A percentile compares a stretch with the other conserved stretches of the same genome.
phyloP scores from a whole-genome alignment of 2,888 invertebrate genomes.

The Thecocarcelia acutangulata region DNA sequence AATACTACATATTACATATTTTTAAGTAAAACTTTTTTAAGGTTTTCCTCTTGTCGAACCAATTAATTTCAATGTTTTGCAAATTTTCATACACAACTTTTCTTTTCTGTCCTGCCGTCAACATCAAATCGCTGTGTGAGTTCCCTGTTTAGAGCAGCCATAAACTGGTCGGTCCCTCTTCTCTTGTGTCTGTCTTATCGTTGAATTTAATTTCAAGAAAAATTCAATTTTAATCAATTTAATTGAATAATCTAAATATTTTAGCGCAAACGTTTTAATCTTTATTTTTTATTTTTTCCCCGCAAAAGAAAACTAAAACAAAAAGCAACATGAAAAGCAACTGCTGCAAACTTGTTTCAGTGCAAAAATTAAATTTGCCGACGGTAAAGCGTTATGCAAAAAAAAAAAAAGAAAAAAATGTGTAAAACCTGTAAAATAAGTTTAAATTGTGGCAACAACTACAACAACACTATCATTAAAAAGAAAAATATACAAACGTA shows the following conservation, averaged over 20 bases:
- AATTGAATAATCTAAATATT: slow-evolving; percentile 67
- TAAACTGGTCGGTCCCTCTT: slow-evolving; percentile 10
- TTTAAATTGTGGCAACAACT: slow-evolving; percentile 35
- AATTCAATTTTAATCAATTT: slow-evolving; percentile 66
- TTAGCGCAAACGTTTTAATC: slow-evolving; percentile 62
- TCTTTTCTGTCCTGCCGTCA: neutral
- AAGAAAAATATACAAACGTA: slow-evolving; percentile 20
- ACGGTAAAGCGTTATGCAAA: slow-evolving; percentile 50
- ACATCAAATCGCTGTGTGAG: slow-evolving; percentile 50
- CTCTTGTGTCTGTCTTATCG: slow-evolving; percentile 37
- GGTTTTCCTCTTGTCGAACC: slow-evolving; percentile 33
- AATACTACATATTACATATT: too few relatives aligned
- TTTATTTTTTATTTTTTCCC: slow-evolving; percentile 24
- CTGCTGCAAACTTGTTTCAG: slow-evolving; percentile 53
- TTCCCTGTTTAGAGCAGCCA: slow-evolving; percentile 14
- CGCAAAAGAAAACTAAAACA: slow-evolving; percentile 32
- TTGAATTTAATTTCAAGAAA: slow-evolving; percentile 64
- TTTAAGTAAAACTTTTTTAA: neutral
- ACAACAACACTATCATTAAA: slow-evolving; percentile 13
- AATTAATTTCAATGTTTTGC: slow-evolving; percentile 47
- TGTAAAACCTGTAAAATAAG: slow-evolving; percentile 59
- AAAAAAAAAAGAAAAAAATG: slow-evolving; percentile 1
- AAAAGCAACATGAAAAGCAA: slow-evolving; percentile 8
- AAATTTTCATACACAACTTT: slow-evolving; percentile 31
- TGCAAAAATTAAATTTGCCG: slow-evolving; percentile 60